Percentiles rank a stretch among this genome's conserved stretches.
phyloP scores from a whole-genome alignment of 2,113 vertebrate genomes.

The Poeciliopsis turrubarensis region DNA sequence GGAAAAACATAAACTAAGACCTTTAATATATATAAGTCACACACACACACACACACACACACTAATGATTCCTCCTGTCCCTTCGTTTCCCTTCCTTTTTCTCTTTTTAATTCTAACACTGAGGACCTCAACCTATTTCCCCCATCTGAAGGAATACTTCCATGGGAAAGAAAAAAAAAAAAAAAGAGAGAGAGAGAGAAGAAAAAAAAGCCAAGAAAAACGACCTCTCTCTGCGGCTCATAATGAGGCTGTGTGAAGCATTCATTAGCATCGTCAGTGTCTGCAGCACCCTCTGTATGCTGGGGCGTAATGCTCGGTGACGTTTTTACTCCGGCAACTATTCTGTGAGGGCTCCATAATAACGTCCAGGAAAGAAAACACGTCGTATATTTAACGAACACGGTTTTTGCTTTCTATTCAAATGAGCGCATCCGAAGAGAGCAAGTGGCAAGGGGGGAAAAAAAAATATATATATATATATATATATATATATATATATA shows the following conservation, averaged over 20 bases:
- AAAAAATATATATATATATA: too few relatives aligned
- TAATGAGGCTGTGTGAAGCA: slow-evolving; percentile 75
- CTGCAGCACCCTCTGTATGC: slow-evolving; percentile 57
- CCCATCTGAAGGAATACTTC: slow-evolving; percentile 58
- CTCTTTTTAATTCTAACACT: slow-evolving; percentile 36
- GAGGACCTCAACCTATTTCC: slow-evolving; percentile 36
- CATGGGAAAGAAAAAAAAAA: slow-evolving; percentile 58
- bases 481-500: too few relatives aligned
- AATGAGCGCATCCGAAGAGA: slow-evolving; percentile 68
- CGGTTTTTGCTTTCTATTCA: slow-evolving; percentile 69
- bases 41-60: neutral
- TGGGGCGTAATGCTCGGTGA: slow-evolving; percentile 69
- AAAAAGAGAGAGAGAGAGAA: neutral
- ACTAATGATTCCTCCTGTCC: slow-evolving; percentile 23
- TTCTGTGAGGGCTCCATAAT: slow-evolving; percentile 71
- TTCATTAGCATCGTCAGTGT: slow-evolving; percentile 78
- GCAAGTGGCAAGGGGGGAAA: neutral
- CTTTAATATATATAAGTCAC: slow-evolving; percentile 46
- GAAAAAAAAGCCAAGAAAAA: slow-evolving; percentile 59
- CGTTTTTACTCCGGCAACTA: slow-evolving; percentile 71
- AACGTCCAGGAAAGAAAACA: slow-evolving; percentile 68
- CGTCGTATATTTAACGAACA: slow-evolving; percentile 67
- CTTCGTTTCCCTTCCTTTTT: slow-evolving; percentile 25
- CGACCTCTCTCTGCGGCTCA: slow-evolving; percentile 61
- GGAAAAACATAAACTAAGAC: slow-evolving; percentile 22